These are phyloP conservation scores for Temnothorax ravouxi DNA, from an alignment of 2,888 invertebrate genomes.

Conservation along the genomic window DNA sequence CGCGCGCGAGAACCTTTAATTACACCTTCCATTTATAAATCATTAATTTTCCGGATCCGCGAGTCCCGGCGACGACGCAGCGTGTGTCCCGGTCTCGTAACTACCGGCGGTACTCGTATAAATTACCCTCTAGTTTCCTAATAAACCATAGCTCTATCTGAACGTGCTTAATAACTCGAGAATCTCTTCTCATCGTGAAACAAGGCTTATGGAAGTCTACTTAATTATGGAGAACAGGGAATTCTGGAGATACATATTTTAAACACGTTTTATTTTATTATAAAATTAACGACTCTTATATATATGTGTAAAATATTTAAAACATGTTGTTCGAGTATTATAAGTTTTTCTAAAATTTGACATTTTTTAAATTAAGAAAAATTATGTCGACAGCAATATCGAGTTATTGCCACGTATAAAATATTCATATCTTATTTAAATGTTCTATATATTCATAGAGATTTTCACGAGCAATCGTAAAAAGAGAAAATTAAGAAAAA, in stretches of 20 bases:
- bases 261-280: neutral
- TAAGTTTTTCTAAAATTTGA: neutral
- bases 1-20: slow-evolving; percentile 68
- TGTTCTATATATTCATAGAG: neutral
- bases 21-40: slow-evolving; percentile 72
- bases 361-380: neutral
- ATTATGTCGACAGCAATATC: neutral
- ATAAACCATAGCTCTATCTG: slow-evolving; percentile 30
- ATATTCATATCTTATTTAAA: neutral
- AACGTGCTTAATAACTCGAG: slow-evolving; percentile 24
- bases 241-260: neutral
- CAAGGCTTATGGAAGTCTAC: neutral
- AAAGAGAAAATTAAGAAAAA: slow-evolving; percentile 18
- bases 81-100: slow-evolving; percentile 12
- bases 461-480: neutral
- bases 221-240: neutral
- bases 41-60: slow-evolving; percentile 66
- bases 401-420: neutral
- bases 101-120: slow-evolving; percentile 6
- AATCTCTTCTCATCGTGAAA: slow-evolving; percentile 12
- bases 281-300: neutral
- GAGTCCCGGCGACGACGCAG: slow-evolving; percentile 30
- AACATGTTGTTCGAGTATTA: neutral
- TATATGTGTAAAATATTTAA: slow-evolving; percentile 7
- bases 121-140: slow-evolving; percentile 37